Percentiles rank a stretch among this genome's conserved stretches.
Evolutionary conservation across 2,113 vertebrate genomes (phyloP).

Genomic region (Pleuronectes platessa): DNA sequence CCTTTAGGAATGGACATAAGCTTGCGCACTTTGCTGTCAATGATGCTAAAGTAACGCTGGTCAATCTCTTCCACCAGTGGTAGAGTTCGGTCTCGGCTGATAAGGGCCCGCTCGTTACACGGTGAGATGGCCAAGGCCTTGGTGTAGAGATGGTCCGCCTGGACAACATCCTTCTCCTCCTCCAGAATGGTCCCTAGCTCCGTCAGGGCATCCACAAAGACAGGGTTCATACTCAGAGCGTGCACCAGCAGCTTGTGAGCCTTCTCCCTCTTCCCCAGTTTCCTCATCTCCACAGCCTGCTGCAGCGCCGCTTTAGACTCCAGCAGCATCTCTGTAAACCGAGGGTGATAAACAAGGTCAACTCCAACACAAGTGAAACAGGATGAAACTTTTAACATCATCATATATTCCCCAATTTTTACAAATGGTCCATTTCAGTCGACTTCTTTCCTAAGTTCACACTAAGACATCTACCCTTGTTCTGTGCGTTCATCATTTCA

Average conservation of each 20-base stretch:
- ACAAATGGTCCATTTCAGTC: too few species aligned
- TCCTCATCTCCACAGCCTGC: slow-evolving; percentile 96
- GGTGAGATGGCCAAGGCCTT: slow-evolving; percentile 92
- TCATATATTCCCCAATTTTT: too few species aligned
- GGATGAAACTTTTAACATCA: not conserved
- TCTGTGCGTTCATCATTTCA: too few species aligned
- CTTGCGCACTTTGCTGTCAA: slow-evolving; percentile 94
- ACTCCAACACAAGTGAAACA: not conserved
- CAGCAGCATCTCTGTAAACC: slow-evolving; percentile 84
- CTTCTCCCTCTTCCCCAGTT: slow-evolving; percentile 92
- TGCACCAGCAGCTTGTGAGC: slow-evolving; percentile 94
- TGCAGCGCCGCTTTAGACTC: slow-evolving; percentile 92
- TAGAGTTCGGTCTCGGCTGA: slow-evolving; percentile 90
- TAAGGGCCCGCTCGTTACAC: slow-evolving; percentile 89
- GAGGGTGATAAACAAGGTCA: slow-evolving; percentile 4
- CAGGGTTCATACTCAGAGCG: slow-evolving; percentile 92
- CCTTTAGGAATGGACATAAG: slow-evolving; percentile 97
- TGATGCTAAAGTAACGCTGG: slow-evolving; percentile 92
- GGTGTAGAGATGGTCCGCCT: slow-evolving; percentile 93
- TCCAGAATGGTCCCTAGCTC: slow-evolving; percentile 95
- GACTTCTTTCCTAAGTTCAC: too few species aligned
- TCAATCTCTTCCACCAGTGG: slow-evolving; percentile 97
- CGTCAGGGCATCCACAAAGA: slow-evolving; percentile 91
- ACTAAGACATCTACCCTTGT: too few species aligned
- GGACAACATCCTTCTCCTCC: slow-evolving; percentile 95